These are phyloP conservation scores for Caenorhabditis virilis DNA, from an alignment of 2,888 invertebrate species.

Conservation along the genomic window DNA sequence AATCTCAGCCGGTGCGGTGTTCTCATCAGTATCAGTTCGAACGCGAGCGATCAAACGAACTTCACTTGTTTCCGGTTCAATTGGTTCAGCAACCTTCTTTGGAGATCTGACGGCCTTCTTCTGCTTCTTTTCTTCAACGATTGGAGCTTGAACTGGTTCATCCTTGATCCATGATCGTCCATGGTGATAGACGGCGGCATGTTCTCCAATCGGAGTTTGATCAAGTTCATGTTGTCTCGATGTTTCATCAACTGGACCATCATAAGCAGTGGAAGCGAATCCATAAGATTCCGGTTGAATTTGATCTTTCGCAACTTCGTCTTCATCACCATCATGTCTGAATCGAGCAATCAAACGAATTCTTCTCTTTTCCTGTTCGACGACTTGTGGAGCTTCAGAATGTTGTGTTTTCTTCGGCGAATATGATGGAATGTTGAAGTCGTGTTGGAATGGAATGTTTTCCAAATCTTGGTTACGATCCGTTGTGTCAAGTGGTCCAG, in stretches of 20 bases:
- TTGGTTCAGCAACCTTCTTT: slow-evolving; percentile 13
- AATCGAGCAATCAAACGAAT: slow-evolving; percentile 16
- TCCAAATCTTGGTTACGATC: slow-evolving; percentile 22
- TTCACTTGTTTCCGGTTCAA: slow-evolving; percentile 12
- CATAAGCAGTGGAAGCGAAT: slow-evolving; percentile 10
- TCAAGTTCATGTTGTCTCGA: slow-evolving; percentile 11
- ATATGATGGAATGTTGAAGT: slow-evolving; percentile 11
- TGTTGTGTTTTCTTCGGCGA: slow-evolving; percentile 10
- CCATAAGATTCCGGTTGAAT: slow-evolving; percentile 18
- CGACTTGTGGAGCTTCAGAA: not conserved
- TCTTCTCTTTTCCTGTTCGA: not conserved
- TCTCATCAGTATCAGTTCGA: slow-evolving; percentile 5
- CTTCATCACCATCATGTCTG: slow-evolving; percentile 39
- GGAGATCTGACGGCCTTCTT: too few relatives aligned
- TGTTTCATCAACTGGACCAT: slow-evolving; percentile 25
- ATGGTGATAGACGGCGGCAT: slow-evolving; percentile 21
- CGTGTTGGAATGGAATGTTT: slow-evolving; percentile 14
- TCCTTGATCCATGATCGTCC: slow-evolving; percentile 22
- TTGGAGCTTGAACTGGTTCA: too few relatives aligned
- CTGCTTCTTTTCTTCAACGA: too few relatives aligned
- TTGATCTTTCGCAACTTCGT: slow-evolving; percentile 1
- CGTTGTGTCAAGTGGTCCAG: slow-evolving; percentile 22
- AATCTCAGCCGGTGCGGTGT: not conserved
- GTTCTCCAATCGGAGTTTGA: slow-evolving; percentile 10
- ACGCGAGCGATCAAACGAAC: slow-evolving; percentile 10